Base-by-base conservation (phyloP, 2,113 vertebrate genomes). In the Malaclemys terrapin region DNA sequence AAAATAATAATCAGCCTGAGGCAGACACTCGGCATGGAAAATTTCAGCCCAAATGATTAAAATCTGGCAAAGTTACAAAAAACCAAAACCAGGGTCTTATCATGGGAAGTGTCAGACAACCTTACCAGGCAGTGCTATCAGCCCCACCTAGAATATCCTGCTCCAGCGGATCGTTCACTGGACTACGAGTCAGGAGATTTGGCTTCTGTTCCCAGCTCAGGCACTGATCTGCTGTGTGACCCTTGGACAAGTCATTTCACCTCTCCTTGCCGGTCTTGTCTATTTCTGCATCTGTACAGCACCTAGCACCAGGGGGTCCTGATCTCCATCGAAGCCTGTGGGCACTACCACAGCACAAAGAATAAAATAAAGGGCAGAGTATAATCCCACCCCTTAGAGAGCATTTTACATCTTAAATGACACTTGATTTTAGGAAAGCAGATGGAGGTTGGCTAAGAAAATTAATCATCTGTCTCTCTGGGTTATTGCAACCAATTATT, bases 401-500 rank as follows among this genome's bases (percentile, higher is more conserved):
- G 8, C 65, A n/a, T 69, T n/a, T 69, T 20, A 69, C 35, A 69
- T 38, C 62, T 65, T 9, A n/a, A 19, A 19, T 5, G 17, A 69
- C 35, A n/a, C 65, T n/a, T 69, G 65, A 17, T 9, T 17, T 69
- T 69, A 17, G 31, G 62, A 65, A 35, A 35, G 17, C 31, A 65
- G 31, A 35, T 8, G 62, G 29, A 65, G 31, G 62, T 17, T 35
- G 62, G 31, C 31, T 9, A 69, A 69, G 62, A 69, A 69, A 69
- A 69, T 19, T 10, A 19, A 69, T 69, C 4, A 17, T 65, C 6
- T 84, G 81, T 93, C 86, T 83, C 85, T 93, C 47, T 80, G 80
- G 72, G 57, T 86, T 94, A 78, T 86, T 90, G 89, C 81, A 91
- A 38, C 20, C 91, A 59, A 91, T 19, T n/a, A 93, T 13, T 19